Conservation (phyloP, 2,888 invertebrate genomes). For the Diplazon laetatorius region DNA sequence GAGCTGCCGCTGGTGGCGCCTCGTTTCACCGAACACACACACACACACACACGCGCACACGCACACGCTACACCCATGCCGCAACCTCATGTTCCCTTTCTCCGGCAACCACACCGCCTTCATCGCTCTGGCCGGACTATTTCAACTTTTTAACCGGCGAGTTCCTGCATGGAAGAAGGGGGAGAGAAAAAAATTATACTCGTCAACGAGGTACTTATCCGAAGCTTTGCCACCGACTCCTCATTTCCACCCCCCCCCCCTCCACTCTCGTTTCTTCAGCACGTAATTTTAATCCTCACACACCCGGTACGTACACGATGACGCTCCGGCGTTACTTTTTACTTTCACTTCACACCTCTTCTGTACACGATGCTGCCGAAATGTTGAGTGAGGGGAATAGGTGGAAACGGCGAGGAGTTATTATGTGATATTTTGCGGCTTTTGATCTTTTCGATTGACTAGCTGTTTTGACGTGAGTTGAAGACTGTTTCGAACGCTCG, state of each 20-base stretch:
- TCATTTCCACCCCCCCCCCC: too few species aligned
- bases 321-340: conserved; percentile 39
- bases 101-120: conserved; percentile 43
- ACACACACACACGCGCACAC: too few species aligned
- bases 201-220: conserved; percentile 66
- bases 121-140: conserved; percentile 52
- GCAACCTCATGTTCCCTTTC: conserved; percentile 13
- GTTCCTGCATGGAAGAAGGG: conserved; percentile 52
- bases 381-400: background rate
- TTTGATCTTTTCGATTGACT: too few species aligned
- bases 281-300: conserved; percentile 61
- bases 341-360: conserved; percentile 12
- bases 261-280: too few species aligned
- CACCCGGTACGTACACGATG: conserved; percentile 30
- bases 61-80: too few species aligned
- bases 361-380: conserved; percentile 7
- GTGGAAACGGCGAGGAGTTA: background rate
- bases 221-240: conserved; percentile 59
- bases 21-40: conserved; percentile 48
- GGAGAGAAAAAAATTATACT: conserved; percentile 66
- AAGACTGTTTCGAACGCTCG: too few species aligned
- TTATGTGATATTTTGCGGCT: background rate
- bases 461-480: too few species aligned
- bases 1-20: conserved; percentile 50
- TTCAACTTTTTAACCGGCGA: conserved; percentile 63